A percentile compares a stretch with the other conserved stretches of the same genome.
These are phyloP conservation scores for Dicaeum eximium DNA, from an alignment of 2,113 vertebrate species.

Conservation along the genomic window DNA sequence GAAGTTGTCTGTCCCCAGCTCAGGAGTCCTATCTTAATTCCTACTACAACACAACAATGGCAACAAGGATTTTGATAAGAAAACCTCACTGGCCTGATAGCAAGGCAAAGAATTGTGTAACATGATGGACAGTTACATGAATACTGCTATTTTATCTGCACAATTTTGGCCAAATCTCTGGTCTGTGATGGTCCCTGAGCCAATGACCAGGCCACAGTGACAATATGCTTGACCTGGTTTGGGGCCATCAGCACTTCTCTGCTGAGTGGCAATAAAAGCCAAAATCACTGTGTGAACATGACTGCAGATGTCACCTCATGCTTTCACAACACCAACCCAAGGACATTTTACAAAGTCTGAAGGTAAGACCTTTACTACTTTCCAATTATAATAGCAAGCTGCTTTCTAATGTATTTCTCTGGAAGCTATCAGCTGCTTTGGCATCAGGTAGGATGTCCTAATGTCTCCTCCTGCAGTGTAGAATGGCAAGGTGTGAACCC, in stretches of 20 bases:
- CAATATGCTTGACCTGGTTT: not conserved
- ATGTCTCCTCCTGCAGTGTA: not conserved
- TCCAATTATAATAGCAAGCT: not conserved
- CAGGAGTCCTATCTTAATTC: not conserved
- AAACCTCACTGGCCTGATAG: not conserved
- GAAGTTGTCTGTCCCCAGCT: not conserved
- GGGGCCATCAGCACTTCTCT: not conserved
- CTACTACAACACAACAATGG: not conserved
- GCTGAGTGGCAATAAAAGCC: not conserved
- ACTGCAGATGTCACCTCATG: not conserved
- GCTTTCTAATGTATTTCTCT: not conserved
- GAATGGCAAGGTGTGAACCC: not conserved
- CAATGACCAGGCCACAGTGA: not conserved
- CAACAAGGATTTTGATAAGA: not conserved
- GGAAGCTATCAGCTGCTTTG: not conserved
- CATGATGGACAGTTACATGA: not conserved
- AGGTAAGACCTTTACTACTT: not conserved
- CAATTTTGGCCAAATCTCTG: not conserved
- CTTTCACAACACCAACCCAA: not conserved
- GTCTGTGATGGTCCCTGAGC: not conserved
- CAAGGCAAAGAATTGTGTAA: not conserved
- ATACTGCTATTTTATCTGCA: not conserved
- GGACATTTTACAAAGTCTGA: not conserved
- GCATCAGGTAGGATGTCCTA: not conserved
- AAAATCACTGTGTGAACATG: not conserved